Conservation (phyloP, 2,888 invertebrate species). For the Gymnocheta viridis region DNA sequence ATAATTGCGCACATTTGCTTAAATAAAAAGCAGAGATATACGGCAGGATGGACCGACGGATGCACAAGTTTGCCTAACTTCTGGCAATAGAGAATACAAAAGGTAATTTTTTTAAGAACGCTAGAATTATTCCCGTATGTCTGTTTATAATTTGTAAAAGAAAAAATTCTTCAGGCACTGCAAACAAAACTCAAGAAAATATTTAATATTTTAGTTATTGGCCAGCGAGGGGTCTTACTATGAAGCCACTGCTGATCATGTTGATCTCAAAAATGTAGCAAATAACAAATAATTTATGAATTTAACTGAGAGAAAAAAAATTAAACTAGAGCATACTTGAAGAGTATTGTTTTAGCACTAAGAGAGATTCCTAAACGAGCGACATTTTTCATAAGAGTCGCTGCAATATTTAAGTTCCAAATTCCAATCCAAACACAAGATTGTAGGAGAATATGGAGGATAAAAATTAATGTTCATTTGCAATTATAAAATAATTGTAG, state of each 20-base stretch:
- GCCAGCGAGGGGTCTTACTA: neutral
- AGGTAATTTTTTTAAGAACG: constrained; percentile 1
- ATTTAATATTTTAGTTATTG: constrained; percentile 8
- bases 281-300: constrained; percentile 5
- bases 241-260: constrained; percentile 34
- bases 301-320: neutral
- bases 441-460: neutral
- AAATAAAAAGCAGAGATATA: constrained; percentile 57
- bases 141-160: constrained; percentile 22
- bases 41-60: constrained; percentile 4
- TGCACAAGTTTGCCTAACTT: constrained; percentile 2
- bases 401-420: no score
- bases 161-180: neutral
- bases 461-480: no score
- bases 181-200: neutral
- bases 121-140: constrained; percentile 42
- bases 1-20: constrained; percentile 71
- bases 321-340: no score
- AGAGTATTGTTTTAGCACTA: no score
- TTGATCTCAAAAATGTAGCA: constrained; percentile 21
- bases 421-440: neutral
- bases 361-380: no score
- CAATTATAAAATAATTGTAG: no score
- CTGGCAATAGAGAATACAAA: constrained; percentile 29
- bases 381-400: no score